A percentile compares a stretch with the other conserved stretches of the same genome.
Conservation (phyloP, 2,113 vertebrate genomes). For the human region GRCh38 chr7:27113001-27113500, state of each 20-base stretch:
- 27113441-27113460: conserved; percentile 78
- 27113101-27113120: conserved; percentile 61
- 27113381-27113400: conserved; percentile 1
- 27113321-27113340: not conserved
- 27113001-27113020: conserved; percentile 40
- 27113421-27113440: conserved; percentile 44
- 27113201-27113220: not conserved
- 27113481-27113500: conserved; percentile 93
- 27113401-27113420: conserved; percentile 83
- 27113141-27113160: not conserved
- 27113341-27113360: not conserved
- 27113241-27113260: conserved; percentile 67
- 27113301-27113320: not conserved
- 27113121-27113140: conserved; percentile 60
- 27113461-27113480: conserved; percentile 87
- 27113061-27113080: conserved; percentile 73
- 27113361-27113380: not conserved
- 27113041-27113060: conserved; percentile 31
- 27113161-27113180: conserved; percentile 47
- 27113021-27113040: not conserved
- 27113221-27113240: conserved; percentile 24
- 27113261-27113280: conserved; percentile 62
- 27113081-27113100: conserved; percentile 58
- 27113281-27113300: not conserved
- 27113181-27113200: conserved; percentile 47